phyloP scores from a whole-genome alignment of 2,797 vertebrate species.

The Pipistrellus nathusii region DNA sequence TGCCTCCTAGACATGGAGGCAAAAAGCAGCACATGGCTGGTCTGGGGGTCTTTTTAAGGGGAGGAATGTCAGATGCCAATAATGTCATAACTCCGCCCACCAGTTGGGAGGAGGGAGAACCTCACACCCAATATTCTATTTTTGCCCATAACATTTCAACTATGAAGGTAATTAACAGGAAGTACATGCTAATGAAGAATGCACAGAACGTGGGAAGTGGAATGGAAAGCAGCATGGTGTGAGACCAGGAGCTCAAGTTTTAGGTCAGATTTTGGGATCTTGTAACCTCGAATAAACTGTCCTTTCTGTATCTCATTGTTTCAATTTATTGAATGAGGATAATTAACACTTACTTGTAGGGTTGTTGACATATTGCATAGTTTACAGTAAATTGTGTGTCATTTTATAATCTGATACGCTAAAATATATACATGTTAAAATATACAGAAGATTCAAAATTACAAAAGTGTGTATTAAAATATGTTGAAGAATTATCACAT shows the following conservation, averaged over 20 bases:
- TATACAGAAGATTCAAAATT: background rate
- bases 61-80: no score
- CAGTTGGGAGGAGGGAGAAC: no score
- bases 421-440: background rate
- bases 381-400: background rate
- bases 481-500: background rate
- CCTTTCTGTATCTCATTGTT: background rate
- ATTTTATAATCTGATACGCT: background rate
- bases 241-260: background rate
- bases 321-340: background rate
- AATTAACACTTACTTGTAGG: background rate
- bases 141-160: no score
- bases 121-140: no score
- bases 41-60: no score
- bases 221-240: background rate
- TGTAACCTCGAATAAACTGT: background rate
- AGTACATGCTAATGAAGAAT: background rate
- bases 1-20: no score
- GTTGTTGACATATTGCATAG: background rate
- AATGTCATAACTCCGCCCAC: no score
- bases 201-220: background rate
- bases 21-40: no score
- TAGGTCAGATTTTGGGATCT: background rate
- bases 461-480: background rate
- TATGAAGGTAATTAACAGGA: background rate